phyloP scores from a whole-genome alignment of 2,797 vertebrate genomes.

The Sebastes taczanowskii region DNA sequence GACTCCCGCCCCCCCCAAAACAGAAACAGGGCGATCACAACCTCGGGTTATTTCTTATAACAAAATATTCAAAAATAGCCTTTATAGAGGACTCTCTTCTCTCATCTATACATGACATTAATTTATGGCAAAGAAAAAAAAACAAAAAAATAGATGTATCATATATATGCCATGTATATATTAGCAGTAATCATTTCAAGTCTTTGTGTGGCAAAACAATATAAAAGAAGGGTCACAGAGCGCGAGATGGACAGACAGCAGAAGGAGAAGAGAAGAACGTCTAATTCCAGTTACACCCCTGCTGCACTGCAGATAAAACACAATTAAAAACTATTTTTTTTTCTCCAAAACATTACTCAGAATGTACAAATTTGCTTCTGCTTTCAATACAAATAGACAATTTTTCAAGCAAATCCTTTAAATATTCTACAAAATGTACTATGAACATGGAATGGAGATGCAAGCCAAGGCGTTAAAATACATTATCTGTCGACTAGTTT shows the following conservation, averaged over 20 bases:
- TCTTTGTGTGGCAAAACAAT: constrained; percentile 75
- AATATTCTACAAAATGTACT: constrained; percentile 72
- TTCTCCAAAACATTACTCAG: constrained; percentile 11
- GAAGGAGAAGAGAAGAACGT: constrained; percentile 31
- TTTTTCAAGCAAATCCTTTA: constrained; percentile 63
- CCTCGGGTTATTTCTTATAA: constrained; percentile 72
- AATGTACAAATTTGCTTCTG: constrained; percentile 67
- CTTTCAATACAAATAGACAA: constrained; percentile 53
- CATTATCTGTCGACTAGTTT: constrained; percentile 36
- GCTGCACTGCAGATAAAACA: constrained; percentile 46
- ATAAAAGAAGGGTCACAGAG: constrained; percentile 55
- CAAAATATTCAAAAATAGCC: constrained; percentile 84
- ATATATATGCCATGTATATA: constrained; percentile 67
- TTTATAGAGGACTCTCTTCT: constrained; percentile 75
- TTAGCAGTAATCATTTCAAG: constrained; percentile 81
- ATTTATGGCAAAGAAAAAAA: constrained; percentile 76
- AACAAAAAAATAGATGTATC: constrained; percentile 70
- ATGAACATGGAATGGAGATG: constrained; percentile 60
- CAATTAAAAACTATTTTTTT: constrained; percentile 23
- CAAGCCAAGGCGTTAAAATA: constrained; percentile 55
- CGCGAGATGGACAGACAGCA: constrained; percentile 44
- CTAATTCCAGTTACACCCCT: constrained; percentile 76
- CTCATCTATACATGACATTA: constrained; percentile 78
- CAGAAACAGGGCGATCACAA: constrained; percentile 58
- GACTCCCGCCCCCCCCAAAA: constrained; percentile 48